A percentile compares a stretch with the other conserved stretches of the same genome.
These are phyloP conservation scores for Plumapathes pennacea DNA, from an alignment of 92 coral and sea anemone genomes.

Conservation along the genomic window DNA sequence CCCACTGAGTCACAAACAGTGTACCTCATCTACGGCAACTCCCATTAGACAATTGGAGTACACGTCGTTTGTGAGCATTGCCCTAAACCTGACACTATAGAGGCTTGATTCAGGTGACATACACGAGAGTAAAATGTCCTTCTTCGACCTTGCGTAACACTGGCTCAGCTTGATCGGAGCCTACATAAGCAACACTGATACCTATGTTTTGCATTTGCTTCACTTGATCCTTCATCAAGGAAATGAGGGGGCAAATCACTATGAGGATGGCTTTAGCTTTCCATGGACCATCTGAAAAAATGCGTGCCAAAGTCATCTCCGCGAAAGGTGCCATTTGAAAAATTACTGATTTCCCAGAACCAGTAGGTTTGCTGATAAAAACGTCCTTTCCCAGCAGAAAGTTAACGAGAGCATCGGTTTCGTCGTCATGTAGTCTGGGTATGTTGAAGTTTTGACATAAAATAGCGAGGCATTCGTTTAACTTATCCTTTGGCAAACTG, in stretches of 20 bases:
- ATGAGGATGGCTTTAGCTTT: constrained; percentile 14
- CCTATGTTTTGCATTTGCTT: background rate
- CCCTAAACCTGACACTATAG: constrained; percentile 1
- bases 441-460: constrained; percentile 10
- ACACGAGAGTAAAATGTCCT: constrained; percentile 22
- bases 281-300: background rate
- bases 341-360: constrained; percentile 20
- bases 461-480: constrained; percentile 2
- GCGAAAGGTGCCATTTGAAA: constrained; percentile 21
- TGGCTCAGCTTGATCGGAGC: constrained; percentile 11
- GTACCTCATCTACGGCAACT: constrained; percentile 46
- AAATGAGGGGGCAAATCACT: constrained; percentile 7
- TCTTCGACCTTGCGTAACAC: constrained; percentile 11
- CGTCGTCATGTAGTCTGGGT: background rate
- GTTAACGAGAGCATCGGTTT: constrained; percentile 10
- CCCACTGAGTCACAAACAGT: constrained; percentile 52
- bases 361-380: constrained; percentile 23
- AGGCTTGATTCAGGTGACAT: constrained; percentile 29
- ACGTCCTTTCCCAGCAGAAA: constrained; percentile 23
- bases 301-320: constrained; percentile 14
- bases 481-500: too few relatives aligned
- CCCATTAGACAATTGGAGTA: constrained; percentile 10
- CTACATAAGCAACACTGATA: constrained; percentile 10
- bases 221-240: constrained; percentile 43
- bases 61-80: constrained; percentile 10